phyloP scores from a whole-genome alignment of 2,797 vertebrate species.

The Picus viridis region DNA sequence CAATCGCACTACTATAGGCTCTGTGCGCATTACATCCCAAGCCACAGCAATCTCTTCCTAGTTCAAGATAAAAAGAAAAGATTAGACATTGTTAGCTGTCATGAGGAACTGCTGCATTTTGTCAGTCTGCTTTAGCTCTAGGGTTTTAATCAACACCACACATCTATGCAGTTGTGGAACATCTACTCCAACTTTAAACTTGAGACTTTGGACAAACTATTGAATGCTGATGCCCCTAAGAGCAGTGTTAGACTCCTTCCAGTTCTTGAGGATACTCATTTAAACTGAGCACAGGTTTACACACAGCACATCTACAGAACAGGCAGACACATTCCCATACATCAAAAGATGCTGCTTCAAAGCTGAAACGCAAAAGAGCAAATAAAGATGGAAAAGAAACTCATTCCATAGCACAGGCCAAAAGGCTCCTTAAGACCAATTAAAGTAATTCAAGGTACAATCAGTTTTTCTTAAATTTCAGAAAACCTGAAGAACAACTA shows the following conservation, averaged over 20 bases:
- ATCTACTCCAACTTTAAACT: neutral
- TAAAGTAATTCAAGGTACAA: neutral
- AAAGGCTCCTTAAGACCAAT: neutral
- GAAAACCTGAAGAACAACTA: neutral
- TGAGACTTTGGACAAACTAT: neutral
- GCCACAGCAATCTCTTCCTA: constrained; percentile 92
- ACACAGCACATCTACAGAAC: neutral
- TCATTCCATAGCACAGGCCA: neutral
- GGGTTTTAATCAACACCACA: neutral
- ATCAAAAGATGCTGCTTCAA: neutral
- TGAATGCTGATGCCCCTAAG: neutral
- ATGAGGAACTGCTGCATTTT: neutral
- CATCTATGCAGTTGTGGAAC: neutral
- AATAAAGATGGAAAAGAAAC: neutral
- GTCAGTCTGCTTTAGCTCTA: neutral
- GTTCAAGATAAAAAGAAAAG: constrained; percentile 49
- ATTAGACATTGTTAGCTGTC: neutral
- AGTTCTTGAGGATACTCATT: neutral
- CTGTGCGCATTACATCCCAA: constrained; percentile 90
- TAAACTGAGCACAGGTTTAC: neutral
- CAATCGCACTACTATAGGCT: constrained; percentile 88
- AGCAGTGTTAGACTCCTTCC: neutral
- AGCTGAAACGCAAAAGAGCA: neutral
- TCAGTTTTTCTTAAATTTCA: neutral
- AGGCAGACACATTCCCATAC: neutral